Evolutionary conservation across 2,888 invertebrate genomes (phyloP), one percentile per base, ranked within the genome.

Genomic region (Germaria angustata): DNA sequence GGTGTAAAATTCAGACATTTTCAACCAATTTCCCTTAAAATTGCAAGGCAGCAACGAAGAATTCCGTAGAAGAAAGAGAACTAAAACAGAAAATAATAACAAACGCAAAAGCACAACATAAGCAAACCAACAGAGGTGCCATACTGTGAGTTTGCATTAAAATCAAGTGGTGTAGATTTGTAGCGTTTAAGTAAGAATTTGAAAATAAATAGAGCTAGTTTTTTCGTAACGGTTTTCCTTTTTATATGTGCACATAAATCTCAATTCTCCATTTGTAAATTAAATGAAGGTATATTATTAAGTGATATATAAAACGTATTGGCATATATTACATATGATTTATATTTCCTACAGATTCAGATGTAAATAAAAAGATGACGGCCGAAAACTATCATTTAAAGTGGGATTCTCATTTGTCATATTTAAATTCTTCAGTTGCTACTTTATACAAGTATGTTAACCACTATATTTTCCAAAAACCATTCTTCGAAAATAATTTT

Each of bases 301-400:
- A n/a, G n/a, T n/a, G n/a, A n/a, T n/a, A n/a, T n/a, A n/a, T n/a
- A n/a, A n/a, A n/a, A n/a, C n/a, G n/a, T n/a, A n/a, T n/a, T n/a
- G n/a, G n/a, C n/a, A n/a, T n/a, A n/a, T n/a, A n/a, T n/a, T n/a
- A n/a, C n/a, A n/a, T n/a, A n/a, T n/a, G n/a, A 11, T 28, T 28
- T 55, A 20, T 2, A 59, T 36, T 13, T 13, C 39, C 44, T 73
- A 9, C 20, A 79, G 75, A 57, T 78, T 66, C 46, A 22, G 28
- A 77, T 79, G 69, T 51, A 44, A 68, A 44, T 57, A 22, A 20
- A 20, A 84, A 41, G n/a, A 90, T 90, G 91, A 87, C 90, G 81
- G 92, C 93, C 87, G 96, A 96, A 91, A 96, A 96, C 87, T 96
- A 96, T 91, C 96, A 96, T 91, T 92, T 96, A 69, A 96, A 96